Evolutionary conservation across 2,113 vertebrate species (phyloP), one percentile per base, ranked within the genome.

Genomic region (Pitta sordida): DNA sequence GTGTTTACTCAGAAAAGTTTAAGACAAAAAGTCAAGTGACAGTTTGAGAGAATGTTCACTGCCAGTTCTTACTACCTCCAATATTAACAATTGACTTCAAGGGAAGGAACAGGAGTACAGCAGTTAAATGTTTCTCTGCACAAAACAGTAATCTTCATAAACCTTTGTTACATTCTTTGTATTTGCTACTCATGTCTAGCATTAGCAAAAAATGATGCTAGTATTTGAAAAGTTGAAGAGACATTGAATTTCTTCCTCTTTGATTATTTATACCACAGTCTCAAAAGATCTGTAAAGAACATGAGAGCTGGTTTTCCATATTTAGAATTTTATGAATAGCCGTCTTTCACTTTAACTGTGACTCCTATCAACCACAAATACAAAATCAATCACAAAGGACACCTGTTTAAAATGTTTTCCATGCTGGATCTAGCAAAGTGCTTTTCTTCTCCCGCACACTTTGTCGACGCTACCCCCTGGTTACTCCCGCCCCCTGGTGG

Each of bases 311-410:
- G 24, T 92, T 92, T 86, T 95, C 60, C 95, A 92, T 93, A 84
- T 93, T 92, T 92, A 86, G 94, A 94, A 44, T 49, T 8, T 52
- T 92, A 78, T 87, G 68, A 93, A 91, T 94, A 91, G 89, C 93
- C 44, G 86, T 91, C 43, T 83, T 83, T 85, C 53, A 74, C 24
- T 93, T 84, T 51, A 76, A 56, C 34, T 46, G 26, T 81, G 64
- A 39, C 26, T 94, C 27, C 27, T 43, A 81, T 59, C 60, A 19
- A 78, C 69, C 49, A 86, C 18, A 81, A 75, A 74, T 41, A 29
- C 53, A 52, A 80, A 82, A 32, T n/a, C n/a, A n/a, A n/a, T n/a
- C n/a, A n/a, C n/a, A n/a, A n/a, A n/a, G n/a, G 51, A 83, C 26
- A 78, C 74, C 29, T 88, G 46, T 86, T 88, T 55, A 78, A 88